Conservation (phyloP, 2,888 invertebrate species). For the Dromius quadrimaculatus region DNA sequence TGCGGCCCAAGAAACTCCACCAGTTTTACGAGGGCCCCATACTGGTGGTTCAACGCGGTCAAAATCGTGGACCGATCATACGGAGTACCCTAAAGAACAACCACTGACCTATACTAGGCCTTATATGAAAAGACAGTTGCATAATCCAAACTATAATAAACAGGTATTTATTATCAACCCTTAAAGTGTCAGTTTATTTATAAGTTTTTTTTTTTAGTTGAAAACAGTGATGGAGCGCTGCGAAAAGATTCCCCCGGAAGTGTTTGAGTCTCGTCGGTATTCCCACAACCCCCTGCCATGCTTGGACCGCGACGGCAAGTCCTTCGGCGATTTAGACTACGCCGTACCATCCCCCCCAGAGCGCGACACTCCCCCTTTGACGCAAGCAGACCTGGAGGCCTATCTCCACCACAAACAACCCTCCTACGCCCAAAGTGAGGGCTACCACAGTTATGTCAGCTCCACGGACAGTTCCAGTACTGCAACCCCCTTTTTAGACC, state of each 20-base stretch:
- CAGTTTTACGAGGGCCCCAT: constrained; percentile 64
- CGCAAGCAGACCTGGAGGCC: constrained; percentile 78
- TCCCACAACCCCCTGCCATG: constrained; percentile 67
- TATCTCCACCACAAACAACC: constrained; percentile 80
- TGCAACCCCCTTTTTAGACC: constrained; percentile 81
- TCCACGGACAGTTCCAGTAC: constrained; percentile 76
- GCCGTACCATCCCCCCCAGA: constrained; percentile 79
- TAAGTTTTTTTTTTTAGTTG: too few species aligned
- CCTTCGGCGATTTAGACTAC: constrained; percentile 74
- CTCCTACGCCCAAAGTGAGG: constrained; percentile 84
- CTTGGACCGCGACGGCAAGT: constrained; percentile 75
- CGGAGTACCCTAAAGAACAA: constrained; percentile 78
- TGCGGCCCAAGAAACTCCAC: constrained; percentile 70
- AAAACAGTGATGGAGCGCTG: constrained; percentile 79
- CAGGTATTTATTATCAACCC: too few species aligned
- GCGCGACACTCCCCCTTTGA: constrained; percentile 70
- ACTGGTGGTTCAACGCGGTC: constrained; percentile 74
- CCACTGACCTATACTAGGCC: constrained; percentile 73
- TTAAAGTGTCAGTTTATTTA: too few species aligned
- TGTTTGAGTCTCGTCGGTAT: constrained; percentile 69
- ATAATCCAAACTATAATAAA: constrained; percentile 70
- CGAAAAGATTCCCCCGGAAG: constrained; percentile 73
- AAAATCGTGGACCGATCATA: constrained; percentile 79
- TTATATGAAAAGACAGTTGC: constrained; percentile 73
- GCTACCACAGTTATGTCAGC: constrained; percentile 84